Conservation (phyloP, 2,113 vertebrate species). For the Oryzias javanicus region DNA sequence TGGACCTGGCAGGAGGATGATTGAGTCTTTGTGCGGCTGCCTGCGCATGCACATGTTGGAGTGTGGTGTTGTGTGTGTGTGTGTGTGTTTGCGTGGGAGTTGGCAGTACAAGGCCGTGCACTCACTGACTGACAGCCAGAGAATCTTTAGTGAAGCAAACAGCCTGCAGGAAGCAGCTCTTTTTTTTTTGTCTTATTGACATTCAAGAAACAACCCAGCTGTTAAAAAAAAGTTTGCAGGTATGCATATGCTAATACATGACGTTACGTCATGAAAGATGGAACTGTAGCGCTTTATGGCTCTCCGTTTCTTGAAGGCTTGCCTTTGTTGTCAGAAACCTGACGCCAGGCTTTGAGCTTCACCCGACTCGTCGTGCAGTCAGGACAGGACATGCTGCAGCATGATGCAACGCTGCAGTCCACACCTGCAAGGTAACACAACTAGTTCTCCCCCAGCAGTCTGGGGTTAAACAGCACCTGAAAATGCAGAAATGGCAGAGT, state of each 20-base stretch:
- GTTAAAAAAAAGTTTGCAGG: not conserved
- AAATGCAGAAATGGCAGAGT: not conserved
- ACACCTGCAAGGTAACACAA: slow-evolving; percentile 20
- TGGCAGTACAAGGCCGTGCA: slow-evolving; percentile 38
- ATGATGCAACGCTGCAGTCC: slow-evolving; percentile 42
- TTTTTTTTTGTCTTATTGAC: slow-evolving; percentile 1
- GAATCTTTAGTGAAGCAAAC: slow-evolving; percentile 18
- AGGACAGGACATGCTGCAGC: not conserved
- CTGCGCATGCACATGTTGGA: slow-evolving; percentile 3
- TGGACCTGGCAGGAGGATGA: slow-evolving; percentile 39
- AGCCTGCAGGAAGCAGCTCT: slow-evolving; percentile 15
- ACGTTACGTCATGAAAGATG: not conserved
- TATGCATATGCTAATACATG: not conserved
- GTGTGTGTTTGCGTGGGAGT: not conserved
- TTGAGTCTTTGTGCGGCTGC: slow-evolving; percentile 39
- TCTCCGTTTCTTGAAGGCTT: not conserved
- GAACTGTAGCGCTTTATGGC: not conserved
- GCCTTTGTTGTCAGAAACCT: not conserved
- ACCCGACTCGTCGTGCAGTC: not conserved
- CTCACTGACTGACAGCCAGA: slow-evolving; percentile 25
- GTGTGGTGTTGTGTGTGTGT: slow-evolving; percentile 5
- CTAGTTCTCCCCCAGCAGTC: slow-evolving; percentile 7
- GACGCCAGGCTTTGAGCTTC: not conserved
- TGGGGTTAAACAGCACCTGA: slow-evolving; percentile 1
- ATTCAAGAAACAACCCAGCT: not conserved